These are phyloP conservation scores for Oceanodroma tethys DNA, from an alignment of 2,113 vertebrate genomes.

Conservation along the genomic window DNA sequence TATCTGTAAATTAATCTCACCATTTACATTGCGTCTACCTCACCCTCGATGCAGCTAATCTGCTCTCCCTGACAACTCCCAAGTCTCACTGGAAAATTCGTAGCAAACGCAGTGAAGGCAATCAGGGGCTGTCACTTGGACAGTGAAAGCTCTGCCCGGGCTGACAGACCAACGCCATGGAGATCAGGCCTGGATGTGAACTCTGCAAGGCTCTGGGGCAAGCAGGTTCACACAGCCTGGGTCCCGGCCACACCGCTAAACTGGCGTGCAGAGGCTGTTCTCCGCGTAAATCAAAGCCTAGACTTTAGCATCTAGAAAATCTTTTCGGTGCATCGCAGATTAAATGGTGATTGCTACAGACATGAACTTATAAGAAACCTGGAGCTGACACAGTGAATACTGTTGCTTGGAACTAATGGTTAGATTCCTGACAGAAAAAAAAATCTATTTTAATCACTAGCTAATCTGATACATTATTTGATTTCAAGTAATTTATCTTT, in stretches of 20 bases:
- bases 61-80: not conserved
- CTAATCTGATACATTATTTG: not conserved
- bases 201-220: not conserved
- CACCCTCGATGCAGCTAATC: not conserved
- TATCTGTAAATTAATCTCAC: not conserved
- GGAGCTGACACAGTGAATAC: not conserved
- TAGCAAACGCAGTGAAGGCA: not conserved
- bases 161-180: not conserved
- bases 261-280: not conserved
- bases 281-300: not conserved
- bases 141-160: not conserved
- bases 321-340: not conserved
- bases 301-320: not conserved
- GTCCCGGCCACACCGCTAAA: not conserved
- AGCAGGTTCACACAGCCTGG: not conserved
- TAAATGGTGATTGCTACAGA: not conserved
- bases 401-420: not conserved
- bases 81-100: not conserved
- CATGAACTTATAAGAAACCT: not conserved
- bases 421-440: not conserved
- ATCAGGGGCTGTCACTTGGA: not conserved
- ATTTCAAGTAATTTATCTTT: conserved; percentile 29
- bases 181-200: not conserved
- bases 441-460: not conserved
- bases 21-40: not conserved